Evolutionary conservation across 2,797 vertebrate genomes (phyloP).

Genomic region (Tiaroga cobitis): DNA sequence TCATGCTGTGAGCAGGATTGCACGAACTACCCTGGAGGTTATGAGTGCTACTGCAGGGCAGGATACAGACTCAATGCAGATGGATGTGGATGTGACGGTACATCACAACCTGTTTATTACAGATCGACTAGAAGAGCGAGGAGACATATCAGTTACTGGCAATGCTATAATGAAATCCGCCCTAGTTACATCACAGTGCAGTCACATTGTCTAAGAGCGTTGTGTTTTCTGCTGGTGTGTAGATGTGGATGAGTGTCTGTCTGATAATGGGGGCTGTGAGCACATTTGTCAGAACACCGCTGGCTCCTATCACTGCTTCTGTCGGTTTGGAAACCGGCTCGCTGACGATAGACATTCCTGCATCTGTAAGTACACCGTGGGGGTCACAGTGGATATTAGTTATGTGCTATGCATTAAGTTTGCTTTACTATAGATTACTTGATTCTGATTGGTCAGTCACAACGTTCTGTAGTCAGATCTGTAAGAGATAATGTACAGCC

Average conservation of each 20-base stretch:
- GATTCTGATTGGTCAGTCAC: not conserved
- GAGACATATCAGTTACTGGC: constrained; percentile 2
- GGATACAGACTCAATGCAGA: constrained; percentile 79
- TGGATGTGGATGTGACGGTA: constrained; percentile 84
- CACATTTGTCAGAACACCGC: constrained; percentile 80
- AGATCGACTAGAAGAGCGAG: not conserved
- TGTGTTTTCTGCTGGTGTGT: constrained; percentile 34
- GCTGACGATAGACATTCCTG: constrained; percentile 77
- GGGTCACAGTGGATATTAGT: not conserved
- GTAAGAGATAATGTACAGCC: not conserved
- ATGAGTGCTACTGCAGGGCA: constrained; percentile 80
- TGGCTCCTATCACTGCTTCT: constrained; percentile 83
- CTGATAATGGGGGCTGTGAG: constrained; percentile 72
- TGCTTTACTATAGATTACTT: not conserved
- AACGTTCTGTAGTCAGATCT: not conserved
- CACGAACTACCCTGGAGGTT: constrained; percentile 82
- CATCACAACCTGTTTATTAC: not conserved
- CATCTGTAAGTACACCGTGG: constrained; percentile 68
- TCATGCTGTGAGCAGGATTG: constrained; percentile 86
- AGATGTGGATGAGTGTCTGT: constrained; percentile 85
- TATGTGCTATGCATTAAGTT: not conserved
- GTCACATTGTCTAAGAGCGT: not conserved
- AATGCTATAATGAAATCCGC: not conserved
- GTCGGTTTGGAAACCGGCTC: constrained; percentile 73
- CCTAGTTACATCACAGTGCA: not conserved